Conservation (phyloP, 2,888 invertebrate genomes). For the Seladonia tumulorum region DNA sequence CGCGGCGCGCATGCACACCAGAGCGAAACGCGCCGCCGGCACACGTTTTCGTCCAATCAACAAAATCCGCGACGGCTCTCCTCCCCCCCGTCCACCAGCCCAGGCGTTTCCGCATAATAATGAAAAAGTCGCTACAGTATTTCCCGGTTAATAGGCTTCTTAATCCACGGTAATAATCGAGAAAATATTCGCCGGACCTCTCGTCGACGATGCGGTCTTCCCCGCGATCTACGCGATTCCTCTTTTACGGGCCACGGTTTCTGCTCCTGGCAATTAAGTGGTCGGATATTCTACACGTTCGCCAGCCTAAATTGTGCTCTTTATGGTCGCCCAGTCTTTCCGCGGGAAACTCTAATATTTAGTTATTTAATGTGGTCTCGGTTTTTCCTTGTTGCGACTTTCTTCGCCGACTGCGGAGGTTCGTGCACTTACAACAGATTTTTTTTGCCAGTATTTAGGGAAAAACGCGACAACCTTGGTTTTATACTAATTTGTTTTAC, state of each 20-base stretch:
- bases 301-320: neutral
- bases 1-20: slow-evolving; percentile 43
- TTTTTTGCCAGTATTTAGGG: neutral
- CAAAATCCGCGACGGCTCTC: slow-evolving; percentile 35
- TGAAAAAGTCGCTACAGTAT: slow-evolving; percentile 43
- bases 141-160: slow-evolving; percentile 56
- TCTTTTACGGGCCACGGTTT: neutral
- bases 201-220: neutral
- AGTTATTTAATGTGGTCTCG: neutral
- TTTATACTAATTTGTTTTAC: neutral
- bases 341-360: neutral
- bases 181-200: slow-evolving; percentile 42
- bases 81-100: neutral
- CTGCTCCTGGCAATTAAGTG: neutral
- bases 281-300: neutral
- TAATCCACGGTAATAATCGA: slow-evolving; percentile 51
- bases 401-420: neutral
- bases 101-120: slow-evolving; percentile 55
- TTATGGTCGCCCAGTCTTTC: neutral
- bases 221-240: neutral
- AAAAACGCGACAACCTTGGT: neutral
- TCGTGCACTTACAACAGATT: neutral
- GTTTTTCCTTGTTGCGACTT: slow-evolving; percentile 1
- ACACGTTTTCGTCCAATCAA: slow-evolving; percentile 57
- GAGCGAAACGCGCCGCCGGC: slow-evolving; percentile 18